Conservation (phyloP, 2,113 vertebrate genomes). For the Caranx melampygus region DNA sequence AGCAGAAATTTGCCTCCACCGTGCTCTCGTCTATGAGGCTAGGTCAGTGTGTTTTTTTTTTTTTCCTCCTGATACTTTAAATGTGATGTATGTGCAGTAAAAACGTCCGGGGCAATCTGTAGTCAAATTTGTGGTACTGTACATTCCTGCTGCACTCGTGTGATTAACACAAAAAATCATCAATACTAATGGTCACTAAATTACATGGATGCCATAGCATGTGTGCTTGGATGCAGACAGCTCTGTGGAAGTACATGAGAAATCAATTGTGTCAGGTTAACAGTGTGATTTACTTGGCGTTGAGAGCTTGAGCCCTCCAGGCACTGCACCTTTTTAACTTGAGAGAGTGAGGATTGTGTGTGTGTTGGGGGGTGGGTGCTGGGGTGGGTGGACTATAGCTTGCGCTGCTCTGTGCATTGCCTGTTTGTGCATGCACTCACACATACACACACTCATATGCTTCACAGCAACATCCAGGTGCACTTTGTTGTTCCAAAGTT, state of each 20-base stretch:
- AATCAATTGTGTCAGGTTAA: conserved; percentile 76
- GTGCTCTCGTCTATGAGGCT: conserved; percentile 19
- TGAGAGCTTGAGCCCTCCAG: conserved; percentile 76
- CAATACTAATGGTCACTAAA: conserved; percentile 55
- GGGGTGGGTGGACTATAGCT: conserved; percentile 7
- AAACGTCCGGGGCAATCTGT: conserved; percentile 46
- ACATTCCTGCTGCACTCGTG: conserved; percentile 14
- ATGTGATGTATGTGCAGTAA: conserved; percentile 54
- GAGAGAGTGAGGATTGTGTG: conserved; percentile 33
- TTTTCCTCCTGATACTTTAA: conserved; percentile 2
- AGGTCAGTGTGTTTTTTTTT: background rate
- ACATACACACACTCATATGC: conserved; percentile 33
- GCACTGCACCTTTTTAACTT: conserved; percentile 76
- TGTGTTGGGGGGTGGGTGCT: background rate
- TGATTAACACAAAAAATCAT: conserved; percentile 61
- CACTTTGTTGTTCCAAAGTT: conserved; percentile 77
- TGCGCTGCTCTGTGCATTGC: conserved; percentile 53
- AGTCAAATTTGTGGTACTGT: conserved; percentile 35
- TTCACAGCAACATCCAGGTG: conserved; percentile 75
- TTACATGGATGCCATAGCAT: conserved; percentile 45
- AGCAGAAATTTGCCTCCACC: conserved; percentile 56
- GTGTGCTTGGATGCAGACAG: conserved; percentile 50
- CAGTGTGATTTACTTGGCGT: conserved; percentile 75
- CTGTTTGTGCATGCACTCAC: conserved; percentile 66
- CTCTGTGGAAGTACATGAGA: conserved; percentile 64